These are phyloP conservation scores for Drosophila algonquin DNA, from an alignment of 2,888 invertebrate genomes.

Conservation along the genomic window DNA sequence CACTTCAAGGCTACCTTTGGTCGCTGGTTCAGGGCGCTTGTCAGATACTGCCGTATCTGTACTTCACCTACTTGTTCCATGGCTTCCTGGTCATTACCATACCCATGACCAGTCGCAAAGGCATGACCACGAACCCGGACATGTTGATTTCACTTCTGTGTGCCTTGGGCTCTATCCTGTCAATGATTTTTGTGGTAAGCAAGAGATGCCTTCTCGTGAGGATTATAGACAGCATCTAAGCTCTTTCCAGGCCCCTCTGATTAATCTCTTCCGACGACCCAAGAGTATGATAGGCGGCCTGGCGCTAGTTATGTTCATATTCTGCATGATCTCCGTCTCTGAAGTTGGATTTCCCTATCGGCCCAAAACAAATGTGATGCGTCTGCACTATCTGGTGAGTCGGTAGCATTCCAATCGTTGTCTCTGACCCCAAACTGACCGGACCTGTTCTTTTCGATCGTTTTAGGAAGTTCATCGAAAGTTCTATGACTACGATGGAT, in stretches of 20 bases:
- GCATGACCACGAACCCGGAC: conserved; percentile 85
- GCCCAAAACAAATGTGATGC: conserved; percentile 84
- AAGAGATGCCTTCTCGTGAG: accelerated
- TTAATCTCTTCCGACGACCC: conserved; percentile 77
- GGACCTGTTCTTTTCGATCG: neutral
- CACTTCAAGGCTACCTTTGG: conserved; percentile 67
- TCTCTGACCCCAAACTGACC: no score
- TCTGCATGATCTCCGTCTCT: conserved; percentile 82
- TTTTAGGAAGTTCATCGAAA: conserved; percentile 84
- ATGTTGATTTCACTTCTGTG: conserved; percentile 84
- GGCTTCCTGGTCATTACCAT: conserved; percentile 85
- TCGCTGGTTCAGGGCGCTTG: conserved; percentile 75
- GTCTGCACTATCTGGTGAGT: conserved; percentile 85
- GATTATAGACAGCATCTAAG: neutral
- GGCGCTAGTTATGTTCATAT: conserved; percentile 58
- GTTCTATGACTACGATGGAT: conserved; percentile 81
- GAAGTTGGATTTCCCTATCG: conserved; percentile 86
- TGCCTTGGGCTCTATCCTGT: conserved; percentile 74
- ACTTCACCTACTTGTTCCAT: conserved; percentile 84
- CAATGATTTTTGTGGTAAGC: conserved; percentile 81
- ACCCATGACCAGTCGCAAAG: conserved; percentile 86
- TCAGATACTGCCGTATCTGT: conserved; percentile 83
- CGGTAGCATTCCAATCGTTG: accelerated
- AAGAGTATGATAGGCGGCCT: conserved; percentile 61
- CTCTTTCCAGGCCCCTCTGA: conserved; percentile 74